Conservation (phyloP, 2,113 vertebrate genomes). For the Lasiurus cinereus region DNA sequence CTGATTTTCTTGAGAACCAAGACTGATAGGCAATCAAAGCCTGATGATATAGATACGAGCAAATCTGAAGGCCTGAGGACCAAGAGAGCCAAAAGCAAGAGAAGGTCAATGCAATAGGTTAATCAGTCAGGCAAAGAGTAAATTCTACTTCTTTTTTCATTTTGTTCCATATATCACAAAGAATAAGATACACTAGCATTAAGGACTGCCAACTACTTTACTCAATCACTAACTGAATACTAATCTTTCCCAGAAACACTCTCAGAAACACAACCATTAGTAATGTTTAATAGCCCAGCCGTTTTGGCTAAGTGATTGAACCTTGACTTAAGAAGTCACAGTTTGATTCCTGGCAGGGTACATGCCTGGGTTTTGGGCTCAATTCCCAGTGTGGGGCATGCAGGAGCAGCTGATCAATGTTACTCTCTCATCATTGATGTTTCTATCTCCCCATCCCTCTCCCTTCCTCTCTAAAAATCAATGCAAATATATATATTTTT, state of each 20-base stretch:
- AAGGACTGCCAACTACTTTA: background rate
- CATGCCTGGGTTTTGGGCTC: too few relatives aligned
- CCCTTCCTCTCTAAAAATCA: too few relatives aligned
- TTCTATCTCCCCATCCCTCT: too few relatives aligned
- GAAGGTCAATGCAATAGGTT: background rate
- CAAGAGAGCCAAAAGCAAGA: background rate
- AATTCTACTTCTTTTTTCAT: background rate
- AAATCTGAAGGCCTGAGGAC: background rate
- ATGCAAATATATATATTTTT: too few relatives aligned
- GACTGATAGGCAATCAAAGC: background rate
- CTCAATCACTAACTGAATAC: background rate
- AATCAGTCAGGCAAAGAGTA: background rate
- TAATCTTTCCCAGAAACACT: background rate
- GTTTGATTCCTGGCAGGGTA: too few relatives aligned
- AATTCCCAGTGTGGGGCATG: too few relatives aligned
- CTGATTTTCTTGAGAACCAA: background rate
- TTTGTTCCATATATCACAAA: background rate
- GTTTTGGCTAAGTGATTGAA: too few relatives aligned
- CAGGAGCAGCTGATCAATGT: too few relatives aligned
- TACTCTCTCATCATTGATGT: too few relatives aligned
- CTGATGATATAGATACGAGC: background rate
- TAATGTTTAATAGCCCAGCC: background rate
- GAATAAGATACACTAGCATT: too few relatives aligned
- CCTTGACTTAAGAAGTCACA: too few relatives aligned
- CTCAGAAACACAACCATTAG: background rate